Evolutionary conservation across 2,888 invertebrate species (phyloP).

Genomic region (Ypsolopha sequella): DNA sequence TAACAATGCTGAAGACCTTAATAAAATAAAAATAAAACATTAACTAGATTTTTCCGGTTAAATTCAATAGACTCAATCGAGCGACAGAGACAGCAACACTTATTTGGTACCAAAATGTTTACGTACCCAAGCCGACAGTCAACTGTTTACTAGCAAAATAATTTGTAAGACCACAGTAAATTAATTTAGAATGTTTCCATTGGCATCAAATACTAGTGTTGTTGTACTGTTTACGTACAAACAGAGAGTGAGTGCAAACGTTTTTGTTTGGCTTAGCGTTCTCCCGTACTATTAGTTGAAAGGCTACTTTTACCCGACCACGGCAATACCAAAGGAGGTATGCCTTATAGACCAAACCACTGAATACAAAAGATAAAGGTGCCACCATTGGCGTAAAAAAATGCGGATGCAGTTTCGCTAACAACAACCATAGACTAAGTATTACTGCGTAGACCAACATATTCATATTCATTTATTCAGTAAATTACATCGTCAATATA

Average conservation of each 20-base stretch:
- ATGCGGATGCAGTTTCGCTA: too few species aligned
- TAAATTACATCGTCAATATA: too few species aligned
- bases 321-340: too few species aligned
- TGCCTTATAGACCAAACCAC: too few species aligned
- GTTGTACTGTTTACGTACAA: background rate
- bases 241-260: background rate
- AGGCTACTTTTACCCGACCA: background rate
- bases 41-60: background rate
- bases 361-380: too few species aligned
- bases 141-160: constrained; percentile 50
- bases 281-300: background rate
- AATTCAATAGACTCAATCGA: background rate
- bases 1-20: too few species aligned
- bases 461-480: too few species aligned
- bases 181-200: constrained; percentile 45
- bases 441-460: too few species aligned
- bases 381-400: too few species aligned
- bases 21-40: too few species aligned
- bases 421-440: too few species aligned
- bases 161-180: constrained; percentile 53
- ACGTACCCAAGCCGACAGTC: constrained; percentile 34
- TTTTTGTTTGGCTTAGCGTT: background rate
- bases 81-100: constrained; percentile 22
- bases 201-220: constrained; percentile 35
- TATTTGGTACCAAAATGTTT: constrained; percentile 55